Evolutionary conservation across 2,113 vertebrate genomes (phyloP), one percentile per base, ranked within the genome.

Genomic region (Osmerus eperlanus): DNA sequence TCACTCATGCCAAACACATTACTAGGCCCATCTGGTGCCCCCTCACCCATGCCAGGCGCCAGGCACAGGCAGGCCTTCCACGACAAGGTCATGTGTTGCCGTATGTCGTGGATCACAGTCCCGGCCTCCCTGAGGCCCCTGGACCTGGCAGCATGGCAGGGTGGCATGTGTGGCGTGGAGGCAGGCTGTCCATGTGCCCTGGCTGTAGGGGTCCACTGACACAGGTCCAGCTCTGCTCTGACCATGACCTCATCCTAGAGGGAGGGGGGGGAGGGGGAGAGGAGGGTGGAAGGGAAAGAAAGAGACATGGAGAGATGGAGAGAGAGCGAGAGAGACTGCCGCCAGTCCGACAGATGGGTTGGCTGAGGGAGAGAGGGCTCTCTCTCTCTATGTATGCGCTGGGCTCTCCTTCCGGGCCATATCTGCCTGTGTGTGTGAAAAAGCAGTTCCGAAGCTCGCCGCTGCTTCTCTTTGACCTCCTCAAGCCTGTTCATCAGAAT

Each of bases 11-110:
- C 89, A 89, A 89, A 77, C 71, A 78, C 79, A 91, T 92, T 90
- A 91, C 79, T 85, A 86, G 82, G 78, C 85, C 92, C 92, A 91
- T 93, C 90, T 93, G 92, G 86, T 83, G 82, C 83, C 84, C 85
- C 77, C 72, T 25, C 66, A n/a, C 86, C 69, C 60, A 59, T 83
- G 72, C 83, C 76, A 85, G 83, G 70, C 78, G 74, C 70, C 60
- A 67, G n/a, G 74, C 68, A 70, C 67, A 19, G 82, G 65, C 76
- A 70, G 18, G 52, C 61, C 80, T 73, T 78, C 85, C 84, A 88
- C 84, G 81, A 88, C 89, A 92, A 91, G 91, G 91, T 92, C 91
- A 84, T 85, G 88, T 87, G 82, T 85, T 89, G 88, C 85, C 87
- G 69, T 85, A 79, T 86, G 89, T 83, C 86, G 60, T 65, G 81